Conservation (phyloP, 2,113 vertebrate genomes). For the Planiliza haematocheilus region DNA sequence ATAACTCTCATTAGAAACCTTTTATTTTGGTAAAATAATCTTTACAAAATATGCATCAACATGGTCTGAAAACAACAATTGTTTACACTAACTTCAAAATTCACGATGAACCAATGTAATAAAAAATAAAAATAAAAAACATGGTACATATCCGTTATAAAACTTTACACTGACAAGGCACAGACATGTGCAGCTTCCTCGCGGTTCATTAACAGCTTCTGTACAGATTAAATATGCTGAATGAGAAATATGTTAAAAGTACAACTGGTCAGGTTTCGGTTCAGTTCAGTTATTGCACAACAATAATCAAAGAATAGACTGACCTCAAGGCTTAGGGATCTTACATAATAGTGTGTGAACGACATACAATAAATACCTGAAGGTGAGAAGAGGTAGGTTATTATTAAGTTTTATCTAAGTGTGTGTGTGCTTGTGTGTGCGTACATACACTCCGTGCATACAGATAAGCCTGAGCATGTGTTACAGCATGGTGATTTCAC, state of each 20-base stretch:
- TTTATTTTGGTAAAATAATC: conserved; percentile 59
- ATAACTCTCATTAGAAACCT: conserved; percentile 17
- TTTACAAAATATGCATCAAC: conserved; percentile 56
- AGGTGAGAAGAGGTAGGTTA: conserved; percentile 54
- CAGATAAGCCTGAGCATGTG: neutral
- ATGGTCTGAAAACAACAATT: conserved; percentile 13
- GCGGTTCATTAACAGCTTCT: conserved; percentile 3
- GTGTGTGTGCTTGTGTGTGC: neutral
- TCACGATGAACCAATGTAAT: conserved; percentile 29
- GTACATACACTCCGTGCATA: neutral
- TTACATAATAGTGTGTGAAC: conserved; percentile 4
- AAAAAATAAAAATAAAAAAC: conserved; percentile 43
- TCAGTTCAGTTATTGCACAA: neutral
- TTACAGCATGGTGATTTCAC: conserved; percentile 96
- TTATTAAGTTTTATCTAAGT: neutral
- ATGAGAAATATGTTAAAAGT: conserved; percentile 24
- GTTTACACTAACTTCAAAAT: conserved; percentile 30
- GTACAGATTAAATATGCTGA: conserved; percentile 23
- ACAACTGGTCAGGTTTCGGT: too few relatives aligned
- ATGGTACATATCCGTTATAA: conserved; percentile 47
- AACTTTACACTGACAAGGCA: conserved; percentile 41
- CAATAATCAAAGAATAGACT: conserved; percentile 7
- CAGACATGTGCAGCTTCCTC: too few relatives aligned
- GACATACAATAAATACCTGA: conserved; percentile 27
- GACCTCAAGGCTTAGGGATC: conserved; percentile 9